Conservation (phyloP, 1,140 invertebrate genomes). For the Bombus pyrosoma region DNA sequence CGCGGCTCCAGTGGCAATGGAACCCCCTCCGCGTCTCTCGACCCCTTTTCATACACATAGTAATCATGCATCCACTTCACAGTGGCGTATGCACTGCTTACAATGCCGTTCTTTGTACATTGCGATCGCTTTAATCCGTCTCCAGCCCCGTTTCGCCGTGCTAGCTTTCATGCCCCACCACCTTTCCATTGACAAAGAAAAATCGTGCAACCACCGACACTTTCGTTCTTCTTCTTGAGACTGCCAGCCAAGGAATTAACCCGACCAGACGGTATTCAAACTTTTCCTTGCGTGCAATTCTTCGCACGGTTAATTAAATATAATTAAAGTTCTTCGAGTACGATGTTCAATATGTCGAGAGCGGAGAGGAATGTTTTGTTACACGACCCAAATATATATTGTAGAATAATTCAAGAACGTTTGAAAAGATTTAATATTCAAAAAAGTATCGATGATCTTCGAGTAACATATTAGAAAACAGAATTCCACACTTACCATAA, state of each 20-base stretch:
- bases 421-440: background rate
- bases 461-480: too few relatives aligned
- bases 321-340: background rate
- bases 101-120: constrained; percentile 54
- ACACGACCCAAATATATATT: background rate
- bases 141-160: background rate
- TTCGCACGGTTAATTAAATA: too few relatives aligned
- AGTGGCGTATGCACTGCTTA: constrained; percentile 43
- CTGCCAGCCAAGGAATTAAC: background rate
- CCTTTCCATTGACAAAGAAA: constrained; percentile 11
- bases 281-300: background rate
- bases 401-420: background rate
- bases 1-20: constrained; percentile 62
- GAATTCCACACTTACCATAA: background rate
- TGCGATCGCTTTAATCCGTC: constrained; percentile 24
- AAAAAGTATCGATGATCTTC: background rate
- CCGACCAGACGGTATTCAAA: background rate
- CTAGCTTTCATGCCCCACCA: background rate
- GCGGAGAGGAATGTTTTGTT: too few relatives aligned
- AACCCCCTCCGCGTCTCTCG: background rate
- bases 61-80: constrained; percentile 42
- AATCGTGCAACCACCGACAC: background rate
- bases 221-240: background rate
- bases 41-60: constrained; percentile 20
- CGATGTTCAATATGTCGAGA: background rate